Conservation (phyloP, 1,140 invertebrate species). For the Magallana ariakensis region DNA sequence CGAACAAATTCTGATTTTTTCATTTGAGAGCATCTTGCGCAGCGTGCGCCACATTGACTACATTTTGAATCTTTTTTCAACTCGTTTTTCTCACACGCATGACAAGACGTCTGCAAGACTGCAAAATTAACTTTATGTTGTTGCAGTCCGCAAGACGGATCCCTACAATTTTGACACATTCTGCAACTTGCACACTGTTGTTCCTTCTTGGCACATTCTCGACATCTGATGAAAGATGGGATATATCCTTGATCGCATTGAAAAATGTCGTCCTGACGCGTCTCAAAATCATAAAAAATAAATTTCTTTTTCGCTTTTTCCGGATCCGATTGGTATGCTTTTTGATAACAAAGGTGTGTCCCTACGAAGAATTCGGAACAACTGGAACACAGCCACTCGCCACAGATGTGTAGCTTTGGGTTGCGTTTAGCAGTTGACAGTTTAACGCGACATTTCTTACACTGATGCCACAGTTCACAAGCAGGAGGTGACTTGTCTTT, state of each 20-base stretch:
- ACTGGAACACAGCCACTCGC: constrained; percentile 37
- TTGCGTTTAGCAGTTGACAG: constrained; percentile 35
- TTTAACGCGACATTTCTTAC: constrained; percentile 47
- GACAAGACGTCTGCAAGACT: constrained; percentile 43
- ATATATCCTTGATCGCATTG: constrained; percentile 23
- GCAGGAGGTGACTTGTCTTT: constrained; percentile 42
- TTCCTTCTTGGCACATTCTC: constrained; percentile 8
- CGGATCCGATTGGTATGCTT: constrained; percentile 34
- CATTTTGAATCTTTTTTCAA: constrained; percentile 8
- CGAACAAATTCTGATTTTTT: constrained; percentile 8
- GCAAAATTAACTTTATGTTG: constrained; percentile 52
- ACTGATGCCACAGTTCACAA: constrained; percentile 41
- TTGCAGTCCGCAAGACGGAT: constrained; percentile 29
- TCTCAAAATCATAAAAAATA: neutral
- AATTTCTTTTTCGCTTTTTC: neutral
- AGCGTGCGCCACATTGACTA: constrained; percentile 37
- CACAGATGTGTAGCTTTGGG: constrained; percentile 19
- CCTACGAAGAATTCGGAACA: constrained; percentile 41
- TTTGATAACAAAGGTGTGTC: constrained; percentile 47
- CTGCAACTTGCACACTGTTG: constrained; percentile 25
- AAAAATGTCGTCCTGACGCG: constrained; percentile 35
- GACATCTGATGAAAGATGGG: constrained; percentile 15
- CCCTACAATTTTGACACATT: constrained; percentile 36
- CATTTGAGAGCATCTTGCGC: constrained; percentile 2
- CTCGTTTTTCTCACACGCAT: constrained; percentile 24